These are phyloP conservation scores for Aeoliscus strigatus DNA, from an alignment of 2,797 vertebrate species.

Conservation along the genomic window DNA sequence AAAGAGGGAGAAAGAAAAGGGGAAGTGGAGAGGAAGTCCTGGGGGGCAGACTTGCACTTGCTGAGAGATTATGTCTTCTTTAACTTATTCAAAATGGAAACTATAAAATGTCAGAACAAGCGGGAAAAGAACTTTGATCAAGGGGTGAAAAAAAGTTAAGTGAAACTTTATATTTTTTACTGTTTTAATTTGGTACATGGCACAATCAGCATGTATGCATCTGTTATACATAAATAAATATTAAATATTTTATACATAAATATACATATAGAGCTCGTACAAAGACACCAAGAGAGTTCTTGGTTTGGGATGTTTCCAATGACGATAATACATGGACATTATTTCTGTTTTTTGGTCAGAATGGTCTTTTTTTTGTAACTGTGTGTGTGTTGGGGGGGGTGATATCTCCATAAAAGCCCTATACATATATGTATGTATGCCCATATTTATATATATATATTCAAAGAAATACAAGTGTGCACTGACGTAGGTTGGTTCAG, in stretches of 20 bases:
- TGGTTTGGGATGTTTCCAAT: slow-evolving; percentile 56
- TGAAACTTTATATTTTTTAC: slow-evolving; percentile 78
- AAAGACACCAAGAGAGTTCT: slow-evolving; percentile 69
- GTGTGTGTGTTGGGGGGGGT: too few species aligned
- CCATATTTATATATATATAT: slow-evolving; percentile 83
- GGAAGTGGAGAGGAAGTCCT: slow-evolving; percentile 47
- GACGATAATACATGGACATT: slow-evolving; percentile 53
- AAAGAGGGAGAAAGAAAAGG: slow-evolving; percentile 15
- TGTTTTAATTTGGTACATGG: slow-evolving; percentile 87
- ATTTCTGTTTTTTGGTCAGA: slow-evolving; percentile 49
- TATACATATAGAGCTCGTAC: slow-evolving; percentile 83
- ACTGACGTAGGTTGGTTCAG: slow-evolving; percentile 74
- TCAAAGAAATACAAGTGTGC: slow-evolving; percentile 77
- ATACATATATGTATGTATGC: slow-evolving; percentile 82
- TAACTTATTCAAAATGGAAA: slow-evolving; percentile 54
- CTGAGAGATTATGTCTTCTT: slow-evolving; percentile 46
- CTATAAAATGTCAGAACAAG: slow-evolving; percentile 51
- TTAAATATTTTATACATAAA: slow-evolving; percentile 86
- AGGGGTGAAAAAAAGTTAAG: slow-evolving; percentile 67
- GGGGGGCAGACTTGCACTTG: slow-evolving; percentile 43
- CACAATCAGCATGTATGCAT: slow-evolving; percentile 86
- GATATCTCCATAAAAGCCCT: slow-evolving; percentile 78
- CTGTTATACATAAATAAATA: slow-evolving; percentile 88
- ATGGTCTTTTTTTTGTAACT: slow-evolving; percentile 43
- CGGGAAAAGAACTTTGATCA: slow-evolving; percentile 60